phyloP scores from a whole-genome alignment of 2,113 vertebrate genomes.

The Lepus europaeus region DNA sequence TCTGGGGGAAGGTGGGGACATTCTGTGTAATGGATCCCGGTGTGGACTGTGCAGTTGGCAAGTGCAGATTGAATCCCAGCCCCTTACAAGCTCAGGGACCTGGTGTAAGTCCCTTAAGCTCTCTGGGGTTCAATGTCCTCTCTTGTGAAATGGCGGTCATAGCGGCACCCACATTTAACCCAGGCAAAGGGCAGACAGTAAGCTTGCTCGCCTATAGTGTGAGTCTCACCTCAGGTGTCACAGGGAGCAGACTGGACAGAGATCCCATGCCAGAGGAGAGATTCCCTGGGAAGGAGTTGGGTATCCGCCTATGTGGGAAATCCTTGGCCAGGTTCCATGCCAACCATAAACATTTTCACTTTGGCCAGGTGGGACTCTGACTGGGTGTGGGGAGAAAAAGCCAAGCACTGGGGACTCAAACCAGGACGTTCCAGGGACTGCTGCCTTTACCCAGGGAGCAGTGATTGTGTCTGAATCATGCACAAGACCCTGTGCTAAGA shows the following conservation, averaged over 20 bases:
- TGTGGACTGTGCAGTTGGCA: background rate
- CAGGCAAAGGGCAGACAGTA: background rate
- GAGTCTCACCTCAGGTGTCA: background rate
- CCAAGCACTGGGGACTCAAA: background rate
- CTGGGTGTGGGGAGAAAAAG: background rate
- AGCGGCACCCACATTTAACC: background rate
- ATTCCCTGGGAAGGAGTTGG: background rate
- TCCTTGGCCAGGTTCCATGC: background rate
- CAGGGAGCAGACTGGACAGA: background rate
- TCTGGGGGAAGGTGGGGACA: background rate
- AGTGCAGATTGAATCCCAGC: background rate
- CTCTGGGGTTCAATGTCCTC: background rate
- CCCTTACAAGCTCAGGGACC: background rate
- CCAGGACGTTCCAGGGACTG: background rate
- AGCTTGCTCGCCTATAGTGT: background rate
- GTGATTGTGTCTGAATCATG: background rate
- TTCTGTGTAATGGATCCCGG: background rate
- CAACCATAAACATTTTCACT: background rate
- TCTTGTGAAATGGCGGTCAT: background rate
- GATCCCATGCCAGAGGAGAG: background rate
- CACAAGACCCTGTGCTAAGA: background rate
- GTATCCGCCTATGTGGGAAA: background rate
- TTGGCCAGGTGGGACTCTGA: background rate
- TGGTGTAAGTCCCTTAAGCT: background rate
- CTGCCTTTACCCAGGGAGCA: background rate